Evolutionary conservation across 1,140 invertebrate genomes (phyloP), one percentile per base, ranked within the genome.

Genomic region (Lysiphlebus fabarum): DNA sequence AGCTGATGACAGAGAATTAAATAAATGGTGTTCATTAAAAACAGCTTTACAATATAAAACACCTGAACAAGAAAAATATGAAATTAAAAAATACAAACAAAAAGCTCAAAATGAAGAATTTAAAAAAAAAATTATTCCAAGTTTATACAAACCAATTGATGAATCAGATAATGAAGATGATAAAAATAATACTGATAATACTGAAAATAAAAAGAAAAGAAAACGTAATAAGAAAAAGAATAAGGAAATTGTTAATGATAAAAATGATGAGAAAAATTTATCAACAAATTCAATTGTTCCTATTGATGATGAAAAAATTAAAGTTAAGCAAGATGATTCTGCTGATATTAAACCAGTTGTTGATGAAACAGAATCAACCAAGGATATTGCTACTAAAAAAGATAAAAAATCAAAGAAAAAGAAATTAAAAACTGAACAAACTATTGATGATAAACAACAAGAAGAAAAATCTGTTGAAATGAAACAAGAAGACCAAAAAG

Each of bases 21-120:
- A 99, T 71, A 85, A 86, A 63, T 99, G 96, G 96, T 93, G 88
- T 69, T 92, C 95, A 1, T 74, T 99, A 4, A 96, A 95, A 76
- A 96, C 93, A 79, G 87, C 92, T 8, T 82, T 88, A n/a, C 87
- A 91, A 70, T 85, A 90, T 65, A 83, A 90, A 47, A 83, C 88
- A 0, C 86, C 90, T 9, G 80, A 90, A 55, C 84, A 89, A 37
- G 95, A 99, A 79, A 82, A 83, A 62, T 87, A 87, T 58, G 95
- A 98, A 64, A 81, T 89, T 36, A 85, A 86, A 60, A 83, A 85
- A 1, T 98, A 89, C 73, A 74, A 84, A 58, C 83, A 86, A 56
- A 95, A 93, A 77, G 85, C 86, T 0, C 80, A 82, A 47, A 90
- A 95, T 76, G 72, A 85, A 40, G 73, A 80, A 6, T 77, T 91